phyloP scores from a whole-genome alignment of 2,888 invertebrate genomes.

The Eilema caniola region DNA sequence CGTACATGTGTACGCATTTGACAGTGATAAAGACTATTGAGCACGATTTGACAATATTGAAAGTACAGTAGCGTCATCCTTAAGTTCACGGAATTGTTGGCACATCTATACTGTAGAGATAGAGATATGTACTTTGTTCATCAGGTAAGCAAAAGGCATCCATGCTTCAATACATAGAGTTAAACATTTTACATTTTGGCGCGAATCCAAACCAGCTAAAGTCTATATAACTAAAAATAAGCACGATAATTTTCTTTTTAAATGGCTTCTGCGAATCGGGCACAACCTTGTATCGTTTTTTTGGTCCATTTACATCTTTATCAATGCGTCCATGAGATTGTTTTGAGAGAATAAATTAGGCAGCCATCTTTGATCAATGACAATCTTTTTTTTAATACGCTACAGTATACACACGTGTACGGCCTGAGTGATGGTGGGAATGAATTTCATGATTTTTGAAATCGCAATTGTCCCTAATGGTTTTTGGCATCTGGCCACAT shows the following conservation, averaged over 20 bases:
- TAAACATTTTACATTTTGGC: constrained; percentile 7
- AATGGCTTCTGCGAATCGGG: constrained; percentile 4
- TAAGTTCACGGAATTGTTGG: background rate
- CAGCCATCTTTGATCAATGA: constrained; percentile 1
- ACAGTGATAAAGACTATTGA: too few species aligned
- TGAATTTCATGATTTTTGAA: too few species aligned
- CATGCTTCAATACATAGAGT: background rate
- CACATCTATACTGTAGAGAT: too few species aligned
- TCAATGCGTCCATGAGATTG: background rate
- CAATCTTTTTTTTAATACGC: background rate
- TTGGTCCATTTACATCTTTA: constrained; percentile 8
- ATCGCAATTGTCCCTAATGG: too few species aligned
- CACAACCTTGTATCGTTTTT: constrained; percentile 3
- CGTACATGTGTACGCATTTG: too few species aligned
- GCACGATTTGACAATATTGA: too few species aligned
- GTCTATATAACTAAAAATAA: background rate
- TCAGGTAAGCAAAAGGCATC: background rate
- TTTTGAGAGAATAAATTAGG: background rate
- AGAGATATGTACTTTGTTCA: too few species aligned
- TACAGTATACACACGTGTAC: background rate
- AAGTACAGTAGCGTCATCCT: too few species aligned
- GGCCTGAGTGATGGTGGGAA: too few species aligned
- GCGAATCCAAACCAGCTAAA: constrained; percentile 7
- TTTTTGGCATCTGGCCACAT: too few species aligned
- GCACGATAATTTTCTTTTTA: background rate